phyloP scores from a whole-genome alignment of 37 sponge, comb jelly and placozoan genomes.

The Diacarnus erythraeanus region DNA sequence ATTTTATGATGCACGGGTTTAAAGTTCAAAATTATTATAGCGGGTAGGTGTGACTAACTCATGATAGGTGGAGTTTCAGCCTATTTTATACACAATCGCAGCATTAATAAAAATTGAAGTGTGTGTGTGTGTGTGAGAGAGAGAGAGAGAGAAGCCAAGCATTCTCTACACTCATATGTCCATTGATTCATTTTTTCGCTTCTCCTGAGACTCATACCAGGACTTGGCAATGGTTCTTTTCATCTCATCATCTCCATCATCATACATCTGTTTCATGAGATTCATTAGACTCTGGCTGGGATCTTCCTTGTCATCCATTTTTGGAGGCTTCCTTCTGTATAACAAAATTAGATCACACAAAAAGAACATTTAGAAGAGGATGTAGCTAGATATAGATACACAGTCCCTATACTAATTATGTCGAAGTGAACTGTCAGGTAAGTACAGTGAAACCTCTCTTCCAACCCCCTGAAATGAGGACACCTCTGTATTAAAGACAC shows the following conservation, averaged over 20 bases:
- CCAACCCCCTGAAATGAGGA: too few relatives aligned
- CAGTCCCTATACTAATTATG: too few relatives aligned
- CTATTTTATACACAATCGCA: background rate
- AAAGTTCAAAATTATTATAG: too few relatives aligned
- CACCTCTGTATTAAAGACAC: too few relatives aligned
- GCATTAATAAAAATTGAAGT: background rate
- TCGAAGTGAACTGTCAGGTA: too few relatives aligned
- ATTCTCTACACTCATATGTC: background rate
- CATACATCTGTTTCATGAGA: conserved; percentile 94
- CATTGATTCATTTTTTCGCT: conserved; percentile 9
- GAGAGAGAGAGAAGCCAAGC: too few relatives aligned
- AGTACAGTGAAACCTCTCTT: too few relatives aligned
- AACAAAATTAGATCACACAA: background rate
- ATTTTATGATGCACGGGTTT: too few relatives aligned
- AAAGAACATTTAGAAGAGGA: background rate
- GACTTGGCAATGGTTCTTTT: conserved; percentile 96
- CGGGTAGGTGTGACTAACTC: too few relatives aligned
- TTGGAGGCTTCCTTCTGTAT: conserved; percentile 39
- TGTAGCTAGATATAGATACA: background rate
- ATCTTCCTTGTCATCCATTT: conserved; percentile 57
- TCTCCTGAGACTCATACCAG: conserved; percentile 91
- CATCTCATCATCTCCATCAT: conserved; percentile 99
- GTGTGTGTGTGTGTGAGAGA: background rate
- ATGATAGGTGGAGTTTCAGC: background rate
- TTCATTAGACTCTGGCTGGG: conserved; percentile 88